phyloP scores from a whole-genome alignment of 2,113 vertebrate species.

The Tapirus terrestris region DNA sequence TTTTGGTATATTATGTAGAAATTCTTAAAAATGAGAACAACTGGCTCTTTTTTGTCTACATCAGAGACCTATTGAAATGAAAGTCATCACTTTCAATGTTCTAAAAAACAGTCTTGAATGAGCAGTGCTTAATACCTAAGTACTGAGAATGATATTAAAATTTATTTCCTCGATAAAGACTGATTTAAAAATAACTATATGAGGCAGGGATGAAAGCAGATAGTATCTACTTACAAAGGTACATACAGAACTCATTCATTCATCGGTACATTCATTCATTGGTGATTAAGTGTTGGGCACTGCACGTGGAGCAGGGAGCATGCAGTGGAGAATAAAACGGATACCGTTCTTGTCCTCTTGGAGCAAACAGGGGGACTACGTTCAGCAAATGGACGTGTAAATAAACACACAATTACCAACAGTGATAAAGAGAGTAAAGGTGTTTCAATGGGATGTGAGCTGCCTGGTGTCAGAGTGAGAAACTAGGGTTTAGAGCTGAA shows the following conservation, averaged over 20 bases:
- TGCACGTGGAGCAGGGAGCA: accelerated
- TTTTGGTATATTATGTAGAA: neutral
- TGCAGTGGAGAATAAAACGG: neutral
- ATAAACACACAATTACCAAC: neutral
- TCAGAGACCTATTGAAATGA: neutral
- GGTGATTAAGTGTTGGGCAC: neutral
- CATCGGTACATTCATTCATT: neutral
- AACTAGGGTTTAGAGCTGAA: neutral
- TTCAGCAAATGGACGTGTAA: neutral
- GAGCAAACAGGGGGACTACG: neutral
- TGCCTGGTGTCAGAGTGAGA: neutral
- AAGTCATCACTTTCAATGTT: neutral
- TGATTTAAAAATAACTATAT: neutral
- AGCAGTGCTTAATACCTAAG: neutral
- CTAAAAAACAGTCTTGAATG: neutral
- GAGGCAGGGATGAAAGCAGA: neutral
- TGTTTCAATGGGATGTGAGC: neutral
- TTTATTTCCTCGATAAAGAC: neutral
- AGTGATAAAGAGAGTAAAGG: neutral
- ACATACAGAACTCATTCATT: neutral
- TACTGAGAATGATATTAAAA: neutral
- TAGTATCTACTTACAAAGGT: neutral
- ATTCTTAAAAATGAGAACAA: neutral
- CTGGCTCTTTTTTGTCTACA: neutral
- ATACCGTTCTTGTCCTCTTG: neutral